Evolutionary conservation across 1,140 invertebrate genomes (phyloP).

Genomic region (Ruditapes philippinarum): DNA sequence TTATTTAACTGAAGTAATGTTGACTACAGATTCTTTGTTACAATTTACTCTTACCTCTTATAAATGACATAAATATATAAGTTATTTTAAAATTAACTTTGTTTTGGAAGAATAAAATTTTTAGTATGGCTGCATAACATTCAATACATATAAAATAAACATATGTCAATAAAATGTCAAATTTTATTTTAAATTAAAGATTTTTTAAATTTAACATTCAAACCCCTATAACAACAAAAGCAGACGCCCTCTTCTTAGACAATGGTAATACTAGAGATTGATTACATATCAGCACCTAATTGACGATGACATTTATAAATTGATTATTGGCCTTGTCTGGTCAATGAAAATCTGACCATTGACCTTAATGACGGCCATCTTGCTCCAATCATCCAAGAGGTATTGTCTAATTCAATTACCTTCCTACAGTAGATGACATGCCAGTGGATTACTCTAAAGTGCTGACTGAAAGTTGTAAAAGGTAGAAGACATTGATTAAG

Average conservation of each 20-base stretch:
- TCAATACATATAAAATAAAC: no score
- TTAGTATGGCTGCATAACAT: no score
- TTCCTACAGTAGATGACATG: slow-evolving; percentile 10
- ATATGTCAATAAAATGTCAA: no score
- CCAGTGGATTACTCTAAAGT: not conserved
- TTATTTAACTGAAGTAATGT: no score
- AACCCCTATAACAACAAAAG: no score
- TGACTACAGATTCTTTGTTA: no score
- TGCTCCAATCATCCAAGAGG: slow-evolving; percentile 21
- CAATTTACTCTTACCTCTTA: no score
- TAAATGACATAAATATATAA: no score
- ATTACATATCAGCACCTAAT: slow-evolving; percentile 52
- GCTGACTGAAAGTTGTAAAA: not conserved
- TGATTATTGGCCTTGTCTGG: slow-evolving; percentile 36
- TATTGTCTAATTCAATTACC: slow-evolving; percentile 62
- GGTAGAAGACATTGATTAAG: slow-evolving; percentile 39
- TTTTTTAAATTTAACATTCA: no score
- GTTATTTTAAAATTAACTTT: no score
- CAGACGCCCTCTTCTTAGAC: not conserved
- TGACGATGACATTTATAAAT: slow-evolving; percentile 61
- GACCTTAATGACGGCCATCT: slow-evolving; percentile 44
- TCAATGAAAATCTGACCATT: slow-evolving; percentile 29
- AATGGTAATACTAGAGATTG: slow-evolving; percentile 6
- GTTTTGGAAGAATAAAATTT: no score
- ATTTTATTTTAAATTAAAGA: no score